Percentiles rank a stretch among this genome's conserved stretches.
Conservation (phyloP, 2,888 invertebrate species). For the Harpagoxenus sublaevis region DNA sequence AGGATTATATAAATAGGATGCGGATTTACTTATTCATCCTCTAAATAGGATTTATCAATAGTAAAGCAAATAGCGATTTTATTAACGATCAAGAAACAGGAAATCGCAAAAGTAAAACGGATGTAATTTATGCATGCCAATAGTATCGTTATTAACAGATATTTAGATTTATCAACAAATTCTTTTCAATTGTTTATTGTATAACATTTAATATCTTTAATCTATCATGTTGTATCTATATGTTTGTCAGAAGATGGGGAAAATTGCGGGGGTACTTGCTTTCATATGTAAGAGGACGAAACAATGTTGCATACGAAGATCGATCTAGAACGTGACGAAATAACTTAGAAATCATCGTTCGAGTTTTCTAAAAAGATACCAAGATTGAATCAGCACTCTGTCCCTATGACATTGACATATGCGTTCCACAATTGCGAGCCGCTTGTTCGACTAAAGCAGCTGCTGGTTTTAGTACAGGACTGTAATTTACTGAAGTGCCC, state of each 20-base stretch:
- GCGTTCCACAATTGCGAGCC: conserved; percentile 59
- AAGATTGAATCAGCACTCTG: conserved; percentile 51
- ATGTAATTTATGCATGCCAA: neutral
- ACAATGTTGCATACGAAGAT: neutral
- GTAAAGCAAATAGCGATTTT: neutral
- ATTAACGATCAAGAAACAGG: neutral
- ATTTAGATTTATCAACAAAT: neutral
- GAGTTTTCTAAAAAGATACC: conserved; percentile 49
- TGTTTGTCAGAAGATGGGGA: neutral
- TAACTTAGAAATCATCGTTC: conserved; percentile 35
- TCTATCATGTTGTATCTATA: neutral
- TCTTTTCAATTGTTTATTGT: neutral
- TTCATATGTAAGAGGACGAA: neutral
- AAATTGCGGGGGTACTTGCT: neutral
- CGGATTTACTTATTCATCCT: neutral
- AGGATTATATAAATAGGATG: neutral
- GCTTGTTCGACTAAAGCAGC: conserved; percentile 66
- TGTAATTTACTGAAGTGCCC: conserved; percentile 26
- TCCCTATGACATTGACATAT: conserved; percentile 66
- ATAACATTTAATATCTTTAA: neutral
- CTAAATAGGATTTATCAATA: neutral
- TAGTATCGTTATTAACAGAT: neutral
- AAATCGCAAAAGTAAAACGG: neutral
- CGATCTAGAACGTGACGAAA: conserved; percentile 41
- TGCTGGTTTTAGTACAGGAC: conserved; percentile 40